phyloP scores from a whole-genome alignment of 2,888 invertebrate species.

The Scaptomyza parva region DNA sequence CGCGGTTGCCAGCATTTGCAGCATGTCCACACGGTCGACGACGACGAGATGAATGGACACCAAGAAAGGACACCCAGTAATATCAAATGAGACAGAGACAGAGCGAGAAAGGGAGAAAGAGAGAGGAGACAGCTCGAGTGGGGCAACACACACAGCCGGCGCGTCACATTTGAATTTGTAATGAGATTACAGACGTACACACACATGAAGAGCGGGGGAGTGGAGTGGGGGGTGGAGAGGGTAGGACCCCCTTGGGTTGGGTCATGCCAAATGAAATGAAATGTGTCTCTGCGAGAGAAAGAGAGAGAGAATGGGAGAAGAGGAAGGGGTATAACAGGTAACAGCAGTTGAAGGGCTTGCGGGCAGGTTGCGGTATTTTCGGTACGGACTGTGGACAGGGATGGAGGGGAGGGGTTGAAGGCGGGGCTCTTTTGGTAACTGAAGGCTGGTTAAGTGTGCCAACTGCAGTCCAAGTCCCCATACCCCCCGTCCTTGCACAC shows the following conservation, averaged over 20 bases:
- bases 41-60: conserved; percentile 12
- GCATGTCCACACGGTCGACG: conserved; percentile 60
- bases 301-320: too few species aligned
- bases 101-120: not conserved
- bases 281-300: conserved; percentile 40
- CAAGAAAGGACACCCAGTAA: not conserved
- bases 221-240: not conserved
- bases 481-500: too few species aligned
- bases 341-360: not conserved
- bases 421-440: too few species aligned
- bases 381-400: too few species aligned
- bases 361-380: not conserved
- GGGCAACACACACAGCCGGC: conserved; percentile 43
- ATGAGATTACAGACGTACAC: conserved; percentile 70
- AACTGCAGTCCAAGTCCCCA: conserved; percentile 8
- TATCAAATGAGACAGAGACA: not conserved
- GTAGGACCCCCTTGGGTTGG: conserved; percentile 14
- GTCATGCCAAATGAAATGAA: conserved; percentile 63
- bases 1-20: conserved; percentile 73
- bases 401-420: too few species aligned
- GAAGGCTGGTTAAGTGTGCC: not conserved
- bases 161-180: conserved; percentile 76
- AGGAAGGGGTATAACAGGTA: not conserved
- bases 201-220: not conserved
- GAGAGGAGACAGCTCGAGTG: conserved; percentile 12